phyloP scores from a whole-genome alignment of 2,888 invertebrate genomes.

The Desoria tigrina region DNA sequence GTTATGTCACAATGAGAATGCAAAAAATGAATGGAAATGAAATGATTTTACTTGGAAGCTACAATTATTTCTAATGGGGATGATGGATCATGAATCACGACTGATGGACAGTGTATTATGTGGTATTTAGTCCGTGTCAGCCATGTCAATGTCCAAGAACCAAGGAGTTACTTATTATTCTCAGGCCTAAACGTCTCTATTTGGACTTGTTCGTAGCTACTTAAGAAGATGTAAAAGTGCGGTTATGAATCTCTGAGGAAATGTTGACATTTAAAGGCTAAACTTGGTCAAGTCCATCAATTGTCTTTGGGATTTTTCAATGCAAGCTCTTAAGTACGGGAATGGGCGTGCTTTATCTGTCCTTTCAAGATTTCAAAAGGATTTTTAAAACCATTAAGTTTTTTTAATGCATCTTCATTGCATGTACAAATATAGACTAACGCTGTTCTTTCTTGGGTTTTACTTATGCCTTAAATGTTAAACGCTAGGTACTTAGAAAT shows the following conservation, averaged over 20 bases:
- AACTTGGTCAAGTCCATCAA: slow-evolving; percentile 3
- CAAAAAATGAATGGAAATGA: slow-evolving; percentile 3
- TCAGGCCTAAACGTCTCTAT: neutral
- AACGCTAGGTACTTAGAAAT: too few species aligned
- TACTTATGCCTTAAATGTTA: too few species aligned
- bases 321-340: neutral
- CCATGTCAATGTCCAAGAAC: slow-evolving; percentile 13
- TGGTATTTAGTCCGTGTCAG: slow-evolving; percentile 8
- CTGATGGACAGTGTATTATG: neutral
- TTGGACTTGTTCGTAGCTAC: too few species aligned
- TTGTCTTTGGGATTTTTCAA: neutral
- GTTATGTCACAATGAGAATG: slow-evolving; percentile 6
- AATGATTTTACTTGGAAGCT: slow-evolving; percentile 5
- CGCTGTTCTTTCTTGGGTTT: too few species aligned
- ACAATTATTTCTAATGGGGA: slow-evolving; percentile 6
- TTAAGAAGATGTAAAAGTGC: too few species aligned
- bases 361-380: neutral
- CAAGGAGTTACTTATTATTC: too few species aligned
- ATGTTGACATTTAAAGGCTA: neutral
- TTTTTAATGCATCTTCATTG: too few species aligned
- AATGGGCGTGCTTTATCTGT: neutral
- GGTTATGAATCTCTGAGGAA: too few species aligned
- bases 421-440: too few species aligned
- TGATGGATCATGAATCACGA: slow-evolving; percentile 2
- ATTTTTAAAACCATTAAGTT: too few species aligned